A percentile compares a stretch with the other conserved stretches of the same genome.
These are phyloP conservation scores for Temnothorax curvispinosus DNA, from an alignment of 1,140 invertebrate species.

Conservation along the genomic window DNA sequence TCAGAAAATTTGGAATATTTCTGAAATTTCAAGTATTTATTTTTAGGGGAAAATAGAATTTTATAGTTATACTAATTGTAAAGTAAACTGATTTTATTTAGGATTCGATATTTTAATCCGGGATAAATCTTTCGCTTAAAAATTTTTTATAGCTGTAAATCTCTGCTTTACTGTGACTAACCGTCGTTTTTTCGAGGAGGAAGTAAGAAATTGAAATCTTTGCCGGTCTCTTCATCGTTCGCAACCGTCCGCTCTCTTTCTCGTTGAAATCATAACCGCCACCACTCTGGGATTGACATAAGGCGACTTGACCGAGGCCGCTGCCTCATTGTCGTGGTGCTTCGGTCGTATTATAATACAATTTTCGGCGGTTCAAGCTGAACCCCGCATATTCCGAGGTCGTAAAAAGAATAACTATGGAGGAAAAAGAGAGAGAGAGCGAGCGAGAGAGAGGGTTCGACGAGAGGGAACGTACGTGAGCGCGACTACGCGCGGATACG, in stretches of 20 bases:
- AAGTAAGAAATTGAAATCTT: slow-evolving; percentile 12
- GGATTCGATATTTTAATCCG: not conserved
- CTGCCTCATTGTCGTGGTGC: slow-evolving; percentile 80
- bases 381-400: slow-evolving; percentile 39
- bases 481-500: slow-evolving; percentile 19
- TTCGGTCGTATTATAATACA: slow-evolving; percentile 83
- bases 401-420: slow-evolving; percentile 54
- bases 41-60: not conserved
- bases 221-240: slow-evolving; percentile 1
- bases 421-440: slow-evolving; percentile 11
- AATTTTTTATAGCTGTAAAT: not conserved
- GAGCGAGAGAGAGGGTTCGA: slow-evolving; percentile 34
- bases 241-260: slow-evolving; percentile 45
- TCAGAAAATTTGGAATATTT: not conserved
- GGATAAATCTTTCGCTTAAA: not conserved
- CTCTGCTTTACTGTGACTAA: not conserved
- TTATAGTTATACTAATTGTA: not conserved
- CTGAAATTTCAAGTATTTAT: not conserved
- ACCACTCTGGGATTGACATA: slow-evolving; percentile 83
- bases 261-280: slow-evolving; percentile 83
- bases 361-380: slow-evolving; percentile 80
- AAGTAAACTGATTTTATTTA: not conserved
- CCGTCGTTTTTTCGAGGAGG: not conserved
- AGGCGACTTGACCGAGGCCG: slow-evolving; percentile 82
- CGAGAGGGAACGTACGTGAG: slow-evolving; percentile 49